Evolutionary conservation across 2,888 invertebrate genomes (phyloP).

Genomic region (Melieria crassipennis): DNA sequence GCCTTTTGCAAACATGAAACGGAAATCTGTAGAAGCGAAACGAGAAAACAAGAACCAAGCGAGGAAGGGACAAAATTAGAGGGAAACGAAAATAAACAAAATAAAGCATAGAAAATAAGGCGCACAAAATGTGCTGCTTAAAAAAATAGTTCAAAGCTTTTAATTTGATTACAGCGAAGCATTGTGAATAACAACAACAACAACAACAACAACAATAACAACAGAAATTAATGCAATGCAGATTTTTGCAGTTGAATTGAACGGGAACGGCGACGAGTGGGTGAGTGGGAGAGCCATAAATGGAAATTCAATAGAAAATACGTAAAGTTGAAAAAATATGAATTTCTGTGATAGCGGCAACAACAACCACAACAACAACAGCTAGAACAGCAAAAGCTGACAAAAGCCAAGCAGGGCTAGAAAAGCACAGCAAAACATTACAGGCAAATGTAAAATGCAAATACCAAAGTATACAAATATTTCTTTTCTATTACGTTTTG

Average conservation of each 20-base stretch:
- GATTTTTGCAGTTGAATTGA: background rate
- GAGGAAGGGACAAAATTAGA: constrained; percentile 16
- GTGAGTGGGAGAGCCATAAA: background rate
- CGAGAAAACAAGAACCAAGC: background rate
- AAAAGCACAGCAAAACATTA: background rate
- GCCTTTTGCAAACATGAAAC: background rate
- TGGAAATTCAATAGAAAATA: background rate
- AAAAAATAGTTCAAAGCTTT: constrained; percentile 7
- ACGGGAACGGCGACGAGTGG: background rate
- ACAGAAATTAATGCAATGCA: background rate
- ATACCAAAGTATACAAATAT: constrained; percentile 17
- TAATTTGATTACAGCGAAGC: constrained; percentile 15
- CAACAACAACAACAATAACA: background rate
- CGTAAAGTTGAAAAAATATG: background rate
- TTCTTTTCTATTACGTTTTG: background rate
- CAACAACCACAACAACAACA: background rate
- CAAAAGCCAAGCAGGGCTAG: background rate
- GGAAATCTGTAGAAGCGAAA: background rate
- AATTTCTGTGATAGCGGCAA: background rate
- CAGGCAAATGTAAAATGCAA: background rate
- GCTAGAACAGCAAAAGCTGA: background rate
- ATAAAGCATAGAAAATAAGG: too few relatives aligned
- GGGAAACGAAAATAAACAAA: too few relatives aligned
- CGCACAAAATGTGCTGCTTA: constrained; percentile 43
- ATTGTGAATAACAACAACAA: background rate